These are phyloP conservation scores for Parauchenoglanis punctatus DNA, from an alignment of 2,797 vertebrate genomes.

Conservation along the genomic window DNA sequence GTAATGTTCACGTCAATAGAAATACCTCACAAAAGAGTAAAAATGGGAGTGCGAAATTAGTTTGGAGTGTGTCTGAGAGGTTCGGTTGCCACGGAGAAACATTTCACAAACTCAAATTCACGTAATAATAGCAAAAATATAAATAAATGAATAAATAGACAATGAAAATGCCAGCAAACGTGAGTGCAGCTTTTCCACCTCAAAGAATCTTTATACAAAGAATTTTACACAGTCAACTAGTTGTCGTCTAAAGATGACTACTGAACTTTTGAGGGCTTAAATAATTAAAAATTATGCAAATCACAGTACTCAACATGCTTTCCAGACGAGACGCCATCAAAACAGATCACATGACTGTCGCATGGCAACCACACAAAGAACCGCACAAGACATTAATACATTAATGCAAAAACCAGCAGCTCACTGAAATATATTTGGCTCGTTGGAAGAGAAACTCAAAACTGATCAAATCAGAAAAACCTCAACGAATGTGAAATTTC, in stretches of 20 bases:
- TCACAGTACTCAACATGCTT: background rate
- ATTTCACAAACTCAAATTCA: background rate
- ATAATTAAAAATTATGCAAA: constrained; percentile 1
- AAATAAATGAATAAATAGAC: background rate
- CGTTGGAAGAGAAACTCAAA: constrained; percentile 3
- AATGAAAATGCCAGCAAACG: background rate
- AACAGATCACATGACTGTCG: background rate
- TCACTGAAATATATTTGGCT: constrained; percentile 11
- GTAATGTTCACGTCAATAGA: background rate
- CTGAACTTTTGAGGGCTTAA: background rate
- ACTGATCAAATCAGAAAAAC: background rate
- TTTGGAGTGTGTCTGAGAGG: background rate
- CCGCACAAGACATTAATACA: background rate
- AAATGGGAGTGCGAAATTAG: background rate
- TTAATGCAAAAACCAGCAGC: background rate
- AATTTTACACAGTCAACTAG: background rate
- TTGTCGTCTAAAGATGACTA: background rate
- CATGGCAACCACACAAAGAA: constrained; percentile 22
- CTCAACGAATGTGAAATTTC: background rate
- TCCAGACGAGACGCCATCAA: background rate
- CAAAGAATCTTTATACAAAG: background rate
- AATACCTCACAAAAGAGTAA: background rate
- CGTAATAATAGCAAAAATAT: background rate
- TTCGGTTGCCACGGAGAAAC: background rate
- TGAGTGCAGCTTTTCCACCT: background rate